Conservation (phyloP, 2,888 invertebrate species). For the Ptilodon capucinus region DNA sequence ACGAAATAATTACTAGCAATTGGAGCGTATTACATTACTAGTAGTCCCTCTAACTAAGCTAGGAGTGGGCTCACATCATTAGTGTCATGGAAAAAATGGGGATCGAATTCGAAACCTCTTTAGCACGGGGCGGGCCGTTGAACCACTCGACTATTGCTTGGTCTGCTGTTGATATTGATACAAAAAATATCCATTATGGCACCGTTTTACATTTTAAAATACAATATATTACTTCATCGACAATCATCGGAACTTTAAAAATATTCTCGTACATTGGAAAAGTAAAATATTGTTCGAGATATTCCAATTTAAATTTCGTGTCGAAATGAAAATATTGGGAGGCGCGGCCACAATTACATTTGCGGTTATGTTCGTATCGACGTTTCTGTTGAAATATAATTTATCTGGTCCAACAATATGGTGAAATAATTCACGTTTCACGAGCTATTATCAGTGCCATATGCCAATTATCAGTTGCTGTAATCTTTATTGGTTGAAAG, state of each 20-base stretch:
- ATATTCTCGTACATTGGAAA: background rate
- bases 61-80: too few species aligned
- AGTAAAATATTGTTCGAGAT: slow-evolving; percentile 1
- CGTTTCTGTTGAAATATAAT: slow-evolving; percentile 6
- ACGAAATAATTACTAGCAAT: too few species aligned
- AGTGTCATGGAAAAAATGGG: too few species aligned
- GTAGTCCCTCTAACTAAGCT: too few species aligned
- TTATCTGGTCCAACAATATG: background rate
- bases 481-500: too few species aligned
- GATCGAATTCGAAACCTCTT: too few species aligned
- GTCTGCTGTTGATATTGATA: too few species aligned
- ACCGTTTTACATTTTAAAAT: background rate
- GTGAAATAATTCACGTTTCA: background rate
- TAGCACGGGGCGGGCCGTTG: too few species aligned
- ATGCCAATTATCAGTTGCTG: background rate
- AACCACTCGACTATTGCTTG: too few species aligned
- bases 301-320: slow-evolving; percentile 23
- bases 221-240: background rate
- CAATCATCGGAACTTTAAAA: background rate
- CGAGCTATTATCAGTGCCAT: too few species aligned
- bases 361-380: slow-evolving; percentile 5
- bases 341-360: slow-evolving; percentile 9
- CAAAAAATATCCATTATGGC: too few species aligned
- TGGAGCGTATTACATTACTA: too few species aligned
- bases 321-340: slow-evolving; percentile 13